phyloP scores from a whole-genome alignment of 1,140 invertebrate genomes.

The Pseudomyrmex sp. region DNA sequence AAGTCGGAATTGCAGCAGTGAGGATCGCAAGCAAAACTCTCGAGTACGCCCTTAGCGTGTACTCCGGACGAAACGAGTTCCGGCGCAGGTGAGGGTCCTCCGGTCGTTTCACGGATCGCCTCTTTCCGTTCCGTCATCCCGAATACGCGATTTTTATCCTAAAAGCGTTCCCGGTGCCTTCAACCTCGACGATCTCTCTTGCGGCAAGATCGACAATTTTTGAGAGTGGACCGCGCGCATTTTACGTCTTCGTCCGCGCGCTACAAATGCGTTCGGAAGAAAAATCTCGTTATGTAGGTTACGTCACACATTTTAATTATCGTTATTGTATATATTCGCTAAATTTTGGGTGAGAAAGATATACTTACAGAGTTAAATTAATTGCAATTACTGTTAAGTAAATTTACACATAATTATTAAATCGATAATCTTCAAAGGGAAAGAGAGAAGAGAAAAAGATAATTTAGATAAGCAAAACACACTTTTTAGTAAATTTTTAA shows the following conservation, averaged over 20 bases:
- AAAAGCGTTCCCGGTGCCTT: slow-evolving; percentile 4
- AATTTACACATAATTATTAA: not conserved
- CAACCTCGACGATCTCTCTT: slow-evolving; percentile 15
- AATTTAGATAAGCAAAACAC: not conserved
- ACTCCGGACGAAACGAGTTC: slow-evolving; percentile 13
- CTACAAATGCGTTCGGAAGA: slow-evolving; percentile 12
- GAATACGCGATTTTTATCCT: slow-evolving; percentile 41
- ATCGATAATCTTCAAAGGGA: no score
- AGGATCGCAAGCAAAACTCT: slow-evolving; percentile 69
- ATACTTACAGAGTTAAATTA: slow-evolving; percentile 6
- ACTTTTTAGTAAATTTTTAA: not conserved
- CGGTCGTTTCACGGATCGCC: slow-evolving; percentile 30
- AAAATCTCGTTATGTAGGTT: not conserved
- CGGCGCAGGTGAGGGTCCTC: slow-evolving; percentile 14
- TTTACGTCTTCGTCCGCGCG: not conserved
- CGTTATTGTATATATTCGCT: no score
- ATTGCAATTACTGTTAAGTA: not conserved
- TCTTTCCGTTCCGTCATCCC: slow-evolving; percentile 53
- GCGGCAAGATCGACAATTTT: slow-evolving; percentile 23
- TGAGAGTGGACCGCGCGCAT: slow-evolving; percentile 15
- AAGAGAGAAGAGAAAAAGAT: no score
- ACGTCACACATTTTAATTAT: no score
- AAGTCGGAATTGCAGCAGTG: slow-evolving; percentile 47
- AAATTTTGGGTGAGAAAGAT: not conserved
- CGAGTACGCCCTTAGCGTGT: slow-evolving; percentile 26